Percentiles rank a stretch among this genome's conserved stretches.
phyloP scores from a whole-genome alignment of 1,140 invertebrate genomes.

The Lepidotrigona ventralis region DNA sequence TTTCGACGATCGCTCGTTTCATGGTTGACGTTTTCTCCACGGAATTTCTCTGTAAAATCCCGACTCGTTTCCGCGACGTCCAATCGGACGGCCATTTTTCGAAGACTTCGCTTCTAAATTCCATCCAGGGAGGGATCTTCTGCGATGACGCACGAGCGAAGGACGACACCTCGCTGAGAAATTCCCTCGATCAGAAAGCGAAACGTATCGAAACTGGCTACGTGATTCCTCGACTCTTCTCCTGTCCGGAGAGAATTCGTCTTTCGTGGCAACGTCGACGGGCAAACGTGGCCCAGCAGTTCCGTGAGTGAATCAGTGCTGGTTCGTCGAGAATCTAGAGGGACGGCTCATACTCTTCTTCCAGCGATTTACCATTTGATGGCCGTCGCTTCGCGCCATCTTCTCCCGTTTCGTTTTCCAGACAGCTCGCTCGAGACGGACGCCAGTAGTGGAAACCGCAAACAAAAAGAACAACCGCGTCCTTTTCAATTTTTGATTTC shows the following conservation, averaged over 20 bases:
- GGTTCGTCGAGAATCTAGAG: neutral
- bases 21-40: neutral
- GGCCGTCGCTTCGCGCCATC: neutral
- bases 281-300: neutral
- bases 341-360: neutral
- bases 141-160: neutral
- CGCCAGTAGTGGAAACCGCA: too few relatives aligned
- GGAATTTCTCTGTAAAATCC: neutral
- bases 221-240: constrained; percentile 4
- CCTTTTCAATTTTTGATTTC: too few relatives aligned
- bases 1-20: neutral
- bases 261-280: constrained; percentile 21
- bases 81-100: neutral
- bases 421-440: neutral
- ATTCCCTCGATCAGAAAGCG: constrained; percentile 9
- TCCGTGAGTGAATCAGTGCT: neutral
- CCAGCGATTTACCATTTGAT: neutral
- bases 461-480: too few relatives aligned
- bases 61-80: neutral
- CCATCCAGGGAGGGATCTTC: neutral
- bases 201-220: constrained; percentile 8
- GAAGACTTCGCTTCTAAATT: constrained; percentile 5
- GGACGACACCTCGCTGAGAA: constrained; percentile 1
- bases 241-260: constrained; percentile 5
- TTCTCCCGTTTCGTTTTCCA: neutral